Evolutionary conservation across 2,888 invertebrate species (phyloP).

Genomic region (Eucera pruinosa): DNA sequence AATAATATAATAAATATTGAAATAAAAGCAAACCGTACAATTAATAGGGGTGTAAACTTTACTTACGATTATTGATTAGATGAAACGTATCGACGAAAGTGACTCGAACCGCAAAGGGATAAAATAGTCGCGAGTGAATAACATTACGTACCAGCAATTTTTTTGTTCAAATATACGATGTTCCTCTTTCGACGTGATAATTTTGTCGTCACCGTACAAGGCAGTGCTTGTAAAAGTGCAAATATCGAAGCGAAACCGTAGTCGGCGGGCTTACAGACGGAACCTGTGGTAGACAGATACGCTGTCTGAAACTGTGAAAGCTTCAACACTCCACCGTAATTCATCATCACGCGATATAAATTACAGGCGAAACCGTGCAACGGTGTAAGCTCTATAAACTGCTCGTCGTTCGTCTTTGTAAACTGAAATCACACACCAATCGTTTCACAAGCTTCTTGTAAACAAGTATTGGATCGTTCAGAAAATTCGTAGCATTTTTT

Average conservation of each 20-base stretch:
- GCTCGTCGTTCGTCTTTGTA: constrained; percentile 74
- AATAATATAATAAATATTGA: too few species aligned
- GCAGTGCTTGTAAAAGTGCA: constrained; percentile 86
- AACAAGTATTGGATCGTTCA: neutral
- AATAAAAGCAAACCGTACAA: too few species aligned
- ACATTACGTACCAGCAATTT: constrained; percentile 83
- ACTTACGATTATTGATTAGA: too few species aligned
- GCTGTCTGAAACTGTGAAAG: constrained; percentile 83
- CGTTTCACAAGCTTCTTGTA: neutral
- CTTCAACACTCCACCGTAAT: constrained; percentile 84
- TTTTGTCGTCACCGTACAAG: constrained; percentile 85
- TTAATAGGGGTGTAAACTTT: too few species aligned
- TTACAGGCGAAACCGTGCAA: constrained; percentile 86
- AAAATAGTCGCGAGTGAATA: neutral
- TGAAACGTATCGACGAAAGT: too few species aligned
- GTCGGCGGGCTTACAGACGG: constrained; percentile 85
- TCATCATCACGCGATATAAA: constrained; percentile 85
- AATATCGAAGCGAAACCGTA: constrained; percentile 85
- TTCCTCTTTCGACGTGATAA: constrained; percentile 83
- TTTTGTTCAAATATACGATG: constrained; percentile 85
- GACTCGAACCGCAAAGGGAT: too few species aligned
- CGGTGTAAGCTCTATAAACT: constrained; percentile 82
- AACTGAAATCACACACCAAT: constrained; percentile 72
- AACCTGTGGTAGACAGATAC: constrained; percentile 83
- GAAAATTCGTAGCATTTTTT: too few species aligned